Percentiles rank a stretch among this genome's conserved stretches.
Conservation (phyloP, 2,888 invertebrate species). For the Pyrrhia umbra region DNA sequence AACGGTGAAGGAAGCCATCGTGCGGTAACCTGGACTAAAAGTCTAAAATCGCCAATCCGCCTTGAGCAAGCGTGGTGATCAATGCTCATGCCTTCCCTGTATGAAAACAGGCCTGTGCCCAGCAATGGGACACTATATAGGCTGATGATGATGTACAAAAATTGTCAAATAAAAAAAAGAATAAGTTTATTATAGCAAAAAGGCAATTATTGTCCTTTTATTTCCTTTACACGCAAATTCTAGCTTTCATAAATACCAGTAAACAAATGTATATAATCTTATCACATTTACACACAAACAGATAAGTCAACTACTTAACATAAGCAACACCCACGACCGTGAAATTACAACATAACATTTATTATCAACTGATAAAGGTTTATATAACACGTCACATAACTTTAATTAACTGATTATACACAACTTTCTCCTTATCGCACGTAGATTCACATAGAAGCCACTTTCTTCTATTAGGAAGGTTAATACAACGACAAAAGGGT, state of each 20-base stretch:
- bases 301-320: constrained; percentile 8
- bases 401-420: constrained; percentile 3
- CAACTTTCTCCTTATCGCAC: constrained; percentile 18
- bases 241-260: background rate
- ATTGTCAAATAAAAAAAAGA: too few species aligned
- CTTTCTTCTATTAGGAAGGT: background rate
- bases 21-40: too few species aligned
- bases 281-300: constrained; percentile 24
- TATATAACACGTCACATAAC: constrained; percentile 25
- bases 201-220: background rate
- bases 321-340: background rate
- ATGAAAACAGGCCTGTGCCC: too few species aligned
- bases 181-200: too few species aligned
- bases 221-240: background rate
- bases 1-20: too few species aligned
- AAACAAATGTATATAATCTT: constrained; percentile 4
- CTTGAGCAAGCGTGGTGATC: too few species aligned
- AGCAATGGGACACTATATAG: too few species aligned
- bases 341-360: constrained; percentile 9
- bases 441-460: background rate
- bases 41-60: too few species aligned
- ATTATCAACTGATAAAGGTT: constrained; percentile 4
- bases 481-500: background rate
- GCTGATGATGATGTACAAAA: too few species aligned
- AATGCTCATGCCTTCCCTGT: too few species aligned